Conservation (phyloP, 2,888 invertebrate genomes). For the Choristoneura rosaceana region DNA sequence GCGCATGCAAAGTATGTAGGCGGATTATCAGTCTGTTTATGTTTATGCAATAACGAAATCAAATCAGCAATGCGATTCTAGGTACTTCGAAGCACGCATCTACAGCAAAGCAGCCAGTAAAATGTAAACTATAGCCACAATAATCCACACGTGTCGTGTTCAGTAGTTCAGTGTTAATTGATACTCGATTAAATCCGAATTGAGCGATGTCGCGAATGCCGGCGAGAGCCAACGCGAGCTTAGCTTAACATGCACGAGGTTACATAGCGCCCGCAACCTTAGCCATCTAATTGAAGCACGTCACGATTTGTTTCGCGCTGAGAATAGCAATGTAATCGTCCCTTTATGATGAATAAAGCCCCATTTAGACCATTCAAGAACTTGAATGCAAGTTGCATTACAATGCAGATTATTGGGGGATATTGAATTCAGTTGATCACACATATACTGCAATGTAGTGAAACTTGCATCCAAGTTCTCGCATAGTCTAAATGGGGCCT, state of each 20-base stretch:
- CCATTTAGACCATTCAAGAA: no score
- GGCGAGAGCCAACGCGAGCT: constrained; percentile 10
- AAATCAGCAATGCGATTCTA: no score
- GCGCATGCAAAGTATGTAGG: no score
- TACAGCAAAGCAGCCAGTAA: background rate
- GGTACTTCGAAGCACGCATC: background rate
- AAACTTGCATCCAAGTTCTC: no score
- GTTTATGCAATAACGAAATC: no score
- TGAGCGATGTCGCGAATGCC: background rate
- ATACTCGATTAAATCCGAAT: background rate
- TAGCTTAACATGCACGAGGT: constrained; percentile 8
- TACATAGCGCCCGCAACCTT: constrained; percentile 3
- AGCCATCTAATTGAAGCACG: background rate
- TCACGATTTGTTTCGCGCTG: background rate
- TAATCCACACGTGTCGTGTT: background rate
- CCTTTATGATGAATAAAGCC: background rate
- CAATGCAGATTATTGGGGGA: no score
- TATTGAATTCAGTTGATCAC: no score
- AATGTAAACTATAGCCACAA: background rate
- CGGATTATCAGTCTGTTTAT: no score
- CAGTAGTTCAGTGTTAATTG: constrained; percentile 7
- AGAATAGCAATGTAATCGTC: background rate
- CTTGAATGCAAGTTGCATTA: no score
- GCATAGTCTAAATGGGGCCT: no score
- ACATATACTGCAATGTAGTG: no score